Percentiles rank a stretch among this genome's conserved stretches.
These are phyloP conservation scores for Cynopterus sphinx DNA, from an alignment of 2,797 vertebrate species.

Conservation along the genomic window DNA sequence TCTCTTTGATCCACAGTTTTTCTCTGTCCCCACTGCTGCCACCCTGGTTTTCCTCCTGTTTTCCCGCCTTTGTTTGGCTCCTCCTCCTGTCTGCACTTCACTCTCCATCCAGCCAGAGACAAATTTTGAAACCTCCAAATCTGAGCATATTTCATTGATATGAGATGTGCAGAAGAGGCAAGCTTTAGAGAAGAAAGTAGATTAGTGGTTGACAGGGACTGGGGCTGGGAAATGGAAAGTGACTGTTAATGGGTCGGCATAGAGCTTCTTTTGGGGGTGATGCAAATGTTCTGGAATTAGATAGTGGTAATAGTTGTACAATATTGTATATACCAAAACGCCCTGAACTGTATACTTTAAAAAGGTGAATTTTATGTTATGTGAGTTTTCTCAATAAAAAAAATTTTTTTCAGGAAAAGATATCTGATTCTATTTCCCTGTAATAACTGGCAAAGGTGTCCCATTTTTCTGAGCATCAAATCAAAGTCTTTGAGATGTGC, in stretches of 20 bases:
- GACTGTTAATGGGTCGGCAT: not conserved
- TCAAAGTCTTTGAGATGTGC: not conserved
- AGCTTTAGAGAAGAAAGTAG: not conserved
- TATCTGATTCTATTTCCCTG: not conserved
- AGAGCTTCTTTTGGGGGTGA: not conserved
- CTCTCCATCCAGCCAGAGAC: not conserved
- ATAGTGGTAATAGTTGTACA: not conserved
- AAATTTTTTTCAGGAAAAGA: not conserved
- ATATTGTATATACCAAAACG: not conserved
- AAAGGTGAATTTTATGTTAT: not conserved
- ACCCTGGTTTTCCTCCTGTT: not conserved
- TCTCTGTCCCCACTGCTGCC: not conserved
- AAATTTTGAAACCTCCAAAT: not conserved
- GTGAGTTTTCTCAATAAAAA: not conserved
- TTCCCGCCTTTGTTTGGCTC: not conserved
- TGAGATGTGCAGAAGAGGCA: not conserved
- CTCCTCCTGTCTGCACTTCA: not conserved
- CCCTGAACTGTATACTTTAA: not conserved
- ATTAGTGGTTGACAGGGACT: not conserved
- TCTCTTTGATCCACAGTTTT: not conserved
- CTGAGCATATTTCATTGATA: not conserved
- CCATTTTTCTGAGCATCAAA: not conserved
- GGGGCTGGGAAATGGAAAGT: not conserved
- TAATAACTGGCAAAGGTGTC: not conserved
- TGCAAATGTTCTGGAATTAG: slow-evolving; percentile 1